Evolutionary conservation across 2,888 invertebrate species (phyloP).

Genomic region (Drosophila yooni): DNA sequence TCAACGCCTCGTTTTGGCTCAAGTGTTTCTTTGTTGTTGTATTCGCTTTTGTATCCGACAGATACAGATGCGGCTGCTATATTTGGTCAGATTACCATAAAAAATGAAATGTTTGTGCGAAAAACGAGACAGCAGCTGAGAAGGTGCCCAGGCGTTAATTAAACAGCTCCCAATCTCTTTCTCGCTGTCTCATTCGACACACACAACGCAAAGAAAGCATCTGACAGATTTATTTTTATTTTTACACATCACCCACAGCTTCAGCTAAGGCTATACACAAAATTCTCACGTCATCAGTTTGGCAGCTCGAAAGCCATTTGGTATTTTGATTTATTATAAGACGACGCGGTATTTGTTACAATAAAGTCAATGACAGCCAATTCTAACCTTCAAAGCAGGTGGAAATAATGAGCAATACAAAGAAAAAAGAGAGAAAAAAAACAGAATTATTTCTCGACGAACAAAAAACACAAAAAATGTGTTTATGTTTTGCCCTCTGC

Average conservation of each 20-base stretch:
- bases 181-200: not conserved
- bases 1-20: slow-evolving; percentile 51
- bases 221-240: slow-evolving; percentile 21
- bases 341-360: slow-evolving; percentile 69
- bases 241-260: slow-evolving; percentile 14
- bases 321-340: slow-evolving; percentile 64
- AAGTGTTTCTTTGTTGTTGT: slow-evolving; percentile 27
- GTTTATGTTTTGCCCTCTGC: slow-evolving; percentile 27
- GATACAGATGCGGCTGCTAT: slow-evolving; percentile 52
- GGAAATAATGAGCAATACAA: slow-evolving; percentile 22
- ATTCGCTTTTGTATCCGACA: slow-evolving; percentile 11
- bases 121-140: slow-evolving; percentile 13
- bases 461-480: slow-evolving; percentile 27
- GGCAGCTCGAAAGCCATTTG: slow-evolving; percentile 29
- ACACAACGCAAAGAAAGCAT: slow-evolving; percentile 55
- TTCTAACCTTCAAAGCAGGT: slow-evolving; percentile 33
- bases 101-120: slow-evolving; percentile 6
- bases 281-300: slow-evolving; percentile 64
- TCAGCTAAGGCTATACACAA: not conserved
- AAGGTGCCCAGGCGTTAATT: slow-evolving; percentile 58
- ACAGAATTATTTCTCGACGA: slow-evolving; percentile 30
- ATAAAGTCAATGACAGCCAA: slow-evolving; percentile 71
- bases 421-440: slow-evolving; percentile 23
- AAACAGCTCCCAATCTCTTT: not conserved
- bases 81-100: slow-evolving; percentile 72